Conservation (phyloP, 2,113 vertebrate species). For the Felis chaus region DNA sequence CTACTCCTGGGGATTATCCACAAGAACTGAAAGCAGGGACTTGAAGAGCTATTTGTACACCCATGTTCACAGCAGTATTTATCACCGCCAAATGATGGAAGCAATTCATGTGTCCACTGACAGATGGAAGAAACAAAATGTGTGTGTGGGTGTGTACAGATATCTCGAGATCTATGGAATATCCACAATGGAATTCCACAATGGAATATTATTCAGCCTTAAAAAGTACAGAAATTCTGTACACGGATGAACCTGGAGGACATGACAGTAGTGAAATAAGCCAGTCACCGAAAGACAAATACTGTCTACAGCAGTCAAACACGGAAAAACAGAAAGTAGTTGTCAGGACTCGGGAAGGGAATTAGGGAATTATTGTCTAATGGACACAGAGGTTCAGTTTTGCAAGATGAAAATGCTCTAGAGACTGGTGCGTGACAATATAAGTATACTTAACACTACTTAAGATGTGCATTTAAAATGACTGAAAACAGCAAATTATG, state of each 20-base stretch:
- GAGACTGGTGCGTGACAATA: background rate
- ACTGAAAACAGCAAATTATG: background rate
- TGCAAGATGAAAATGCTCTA: background rate
- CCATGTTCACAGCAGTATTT: background rate
- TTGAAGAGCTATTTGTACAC: background rate
- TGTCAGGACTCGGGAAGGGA: background rate
- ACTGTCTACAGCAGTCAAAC: background rate
- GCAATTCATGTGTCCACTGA: background rate
- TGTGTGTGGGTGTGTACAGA: too few species aligned
- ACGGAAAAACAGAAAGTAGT: background rate
- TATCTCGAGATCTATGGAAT: too few species aligned
- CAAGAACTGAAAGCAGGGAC: background rate
- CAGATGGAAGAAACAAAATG: background rate
- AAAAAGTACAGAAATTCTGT: background rate
- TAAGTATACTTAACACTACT: background rate
- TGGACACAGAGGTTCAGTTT: background rate
- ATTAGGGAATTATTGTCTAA: background rate
- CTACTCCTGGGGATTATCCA: background rate
- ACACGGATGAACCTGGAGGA: background rate
- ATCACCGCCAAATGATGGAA: background rate
- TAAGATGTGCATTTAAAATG: background rate
- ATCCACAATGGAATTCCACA: too few species aligned
- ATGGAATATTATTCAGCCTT: background rate
- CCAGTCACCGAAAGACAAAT: background rate
- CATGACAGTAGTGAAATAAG: background rate